phyloP scores from a whole-genome alignment of 1,140 invertebrate genomes.

The Macrobrachium nipponense region DNA sequence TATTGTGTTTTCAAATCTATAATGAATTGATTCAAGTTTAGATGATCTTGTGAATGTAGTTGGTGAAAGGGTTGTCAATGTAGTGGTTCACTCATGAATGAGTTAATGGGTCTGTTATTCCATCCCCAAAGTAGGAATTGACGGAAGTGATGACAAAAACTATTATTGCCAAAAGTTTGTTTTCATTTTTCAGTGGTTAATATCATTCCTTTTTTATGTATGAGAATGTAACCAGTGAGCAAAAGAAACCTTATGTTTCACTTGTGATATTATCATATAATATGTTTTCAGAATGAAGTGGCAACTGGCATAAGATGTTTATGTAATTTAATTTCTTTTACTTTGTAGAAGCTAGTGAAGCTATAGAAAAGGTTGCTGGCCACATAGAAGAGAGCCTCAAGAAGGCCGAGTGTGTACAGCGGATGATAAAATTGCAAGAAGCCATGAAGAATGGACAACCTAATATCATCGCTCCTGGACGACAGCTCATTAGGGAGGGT shows the following conservation, averaged over 20 bases:
- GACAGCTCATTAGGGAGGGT: conserved; percentile 69
- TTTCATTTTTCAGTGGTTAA: too few relatives aligned
- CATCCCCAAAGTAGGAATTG: too few relatives aligned
- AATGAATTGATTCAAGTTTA: too few relatives aligned
- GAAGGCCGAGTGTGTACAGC: conserved; percentile 69
- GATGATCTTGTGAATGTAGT: too few relatives aligned
- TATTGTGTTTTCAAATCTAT: too few relatives aligned
- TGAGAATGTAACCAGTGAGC: too few relatives aligned
- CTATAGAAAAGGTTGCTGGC: conserved; percentile 65
- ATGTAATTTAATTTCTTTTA: neutral
- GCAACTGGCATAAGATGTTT: neutral
- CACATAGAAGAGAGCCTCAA: conserved; percentile 70
- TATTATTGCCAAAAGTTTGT: too few relatives aligned
- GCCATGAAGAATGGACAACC: conserved; percentile 65
- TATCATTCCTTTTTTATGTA: too few relatives aligned
- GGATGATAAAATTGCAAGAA: conserved; percentile 69
- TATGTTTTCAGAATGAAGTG: neutral
- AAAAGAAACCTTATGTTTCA: conserved; percentile 21
- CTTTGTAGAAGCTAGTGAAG: conserved; percentile 67
- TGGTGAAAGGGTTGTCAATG: too few relatives aligned
- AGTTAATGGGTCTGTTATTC: too few relatives aligned
- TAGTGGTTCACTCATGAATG: too few relatives aligned
- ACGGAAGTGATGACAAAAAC: too few relatives aligned
- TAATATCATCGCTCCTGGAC: conserved; percentile 68
- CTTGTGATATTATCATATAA: neutral